phyloP scores from a whole-genome alignment of 64 coral and sea anemone species.

The Pocillopora damicornis region DNA sequence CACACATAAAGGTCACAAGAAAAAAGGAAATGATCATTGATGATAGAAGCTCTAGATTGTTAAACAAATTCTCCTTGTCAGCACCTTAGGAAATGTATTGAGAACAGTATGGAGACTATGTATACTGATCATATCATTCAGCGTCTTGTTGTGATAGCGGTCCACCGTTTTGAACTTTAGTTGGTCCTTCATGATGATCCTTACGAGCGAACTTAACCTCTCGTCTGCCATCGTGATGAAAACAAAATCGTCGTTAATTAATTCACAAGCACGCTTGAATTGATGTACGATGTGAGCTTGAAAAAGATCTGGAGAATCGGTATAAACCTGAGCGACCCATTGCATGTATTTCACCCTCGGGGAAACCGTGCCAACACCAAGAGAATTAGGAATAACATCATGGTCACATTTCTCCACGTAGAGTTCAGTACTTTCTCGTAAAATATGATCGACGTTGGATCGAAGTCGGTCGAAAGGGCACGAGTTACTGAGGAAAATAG shows the following conservation, averaged over 20 bases:
- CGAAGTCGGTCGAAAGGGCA: slow-evolving; percentile 35
- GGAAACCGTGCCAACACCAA: slow-evolving; percentile 22
- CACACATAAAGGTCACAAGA: no score
- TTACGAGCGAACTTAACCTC: background rate
- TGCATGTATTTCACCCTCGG: background rate
- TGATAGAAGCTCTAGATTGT: no score
- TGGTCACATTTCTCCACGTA: slow-evolving; percentile 16
- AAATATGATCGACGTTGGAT: slow-evolving; percentile 46
- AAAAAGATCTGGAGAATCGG: slow-evolving; percentile 14
- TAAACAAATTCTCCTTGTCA: no score
- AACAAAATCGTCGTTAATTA: slow-evolving; percentile 20
- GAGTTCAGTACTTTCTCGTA: slow-evolving; percentile 31
- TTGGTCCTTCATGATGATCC: slow-evolving; percentile 2
- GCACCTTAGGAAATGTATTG: no score
- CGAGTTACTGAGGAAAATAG: slow-evolving; percentile 4
- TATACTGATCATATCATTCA: background rate
- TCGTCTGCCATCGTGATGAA: slow-evolving; percentile 12
- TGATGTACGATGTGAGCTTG: slow-evolving; percentile 20
- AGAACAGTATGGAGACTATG: no score
- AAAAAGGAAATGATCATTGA: no score
- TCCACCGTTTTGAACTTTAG: background rate
- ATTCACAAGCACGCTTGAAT: slow-evolving; percentile 2
- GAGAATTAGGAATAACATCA: slow-evolving; percentile 18
- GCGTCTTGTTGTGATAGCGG: background rate
- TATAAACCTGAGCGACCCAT: slow-evolving; percentile 17